phyloP scores from a whole-genome alignment of 2,113 vertebrate species.

The Eolophus roseicapilla region DNA sequence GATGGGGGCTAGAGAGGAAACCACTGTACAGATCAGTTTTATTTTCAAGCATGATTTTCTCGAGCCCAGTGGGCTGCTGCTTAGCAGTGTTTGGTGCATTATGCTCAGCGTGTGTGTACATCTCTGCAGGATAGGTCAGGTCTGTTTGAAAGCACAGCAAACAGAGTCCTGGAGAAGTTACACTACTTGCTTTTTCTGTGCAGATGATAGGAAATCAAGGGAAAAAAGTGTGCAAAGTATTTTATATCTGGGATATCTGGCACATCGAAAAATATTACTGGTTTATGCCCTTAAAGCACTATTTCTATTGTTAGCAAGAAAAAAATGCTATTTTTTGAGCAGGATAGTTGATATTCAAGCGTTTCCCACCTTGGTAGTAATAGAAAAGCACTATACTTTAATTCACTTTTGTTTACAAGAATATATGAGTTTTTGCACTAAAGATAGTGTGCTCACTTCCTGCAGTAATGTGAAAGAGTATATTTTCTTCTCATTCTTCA shows the following conservation, averaged over 20 bases:
- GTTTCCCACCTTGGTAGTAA: not conserved
- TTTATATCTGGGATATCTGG: not conserved
- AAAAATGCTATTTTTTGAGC: fast-evolving
- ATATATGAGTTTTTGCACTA: not conserved
- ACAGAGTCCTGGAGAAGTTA: not conserved
- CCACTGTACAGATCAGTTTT: not conserved
- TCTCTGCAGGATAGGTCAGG: not conserved
- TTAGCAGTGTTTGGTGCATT: not conserved
- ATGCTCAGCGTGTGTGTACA: not conserved
- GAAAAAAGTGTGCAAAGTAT: not conserved
- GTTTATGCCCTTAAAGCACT: not conserved
- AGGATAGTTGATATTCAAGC: not conserved
- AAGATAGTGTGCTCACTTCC: not conserved
- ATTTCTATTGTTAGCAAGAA: not conserved
- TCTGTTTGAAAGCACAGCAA: not conserved
- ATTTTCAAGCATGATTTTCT: not conserved
- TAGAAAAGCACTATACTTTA: not conserved
- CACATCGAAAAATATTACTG: not conserved
- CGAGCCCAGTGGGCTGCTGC: not conserved
- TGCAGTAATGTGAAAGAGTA: not conserved
- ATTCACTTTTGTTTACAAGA: not conserved
- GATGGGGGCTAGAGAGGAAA: not conserved
- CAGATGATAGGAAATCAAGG: not conserved
- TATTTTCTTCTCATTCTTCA: not conserved
- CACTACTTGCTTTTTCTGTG: not conserved